A percentile compares a stretch with the other conserved stretches of the same genome.
phyloP scores from a whole-genome alignment of 2,797 vertebrate species.

The Chelon auratus region DNA sequence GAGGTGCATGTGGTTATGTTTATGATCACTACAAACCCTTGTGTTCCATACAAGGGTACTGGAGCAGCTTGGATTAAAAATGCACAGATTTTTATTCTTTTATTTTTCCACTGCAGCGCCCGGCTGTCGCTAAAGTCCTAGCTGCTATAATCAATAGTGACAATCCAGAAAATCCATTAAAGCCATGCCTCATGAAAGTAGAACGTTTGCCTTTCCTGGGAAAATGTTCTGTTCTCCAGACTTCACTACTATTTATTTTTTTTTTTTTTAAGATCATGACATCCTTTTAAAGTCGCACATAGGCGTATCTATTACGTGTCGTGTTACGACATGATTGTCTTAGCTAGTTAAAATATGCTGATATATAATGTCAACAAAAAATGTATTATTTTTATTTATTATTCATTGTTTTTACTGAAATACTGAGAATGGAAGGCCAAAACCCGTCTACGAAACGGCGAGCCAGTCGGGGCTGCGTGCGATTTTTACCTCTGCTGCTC shows the following conservation, averaged over 20 bases:
- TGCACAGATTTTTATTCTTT: too few relatives aligned
- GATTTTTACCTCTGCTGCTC: neutral
- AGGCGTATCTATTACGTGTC: too few relatives aligned
- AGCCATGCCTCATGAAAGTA: neutral
- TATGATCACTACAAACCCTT: neutral
- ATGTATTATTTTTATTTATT: too few relatives aligned
- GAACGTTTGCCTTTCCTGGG: neutral
- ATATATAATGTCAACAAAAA: too few relatives aligned
- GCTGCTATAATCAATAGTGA: neutral
- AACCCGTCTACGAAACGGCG: too few relatives aligned
- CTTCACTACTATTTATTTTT: neutral
- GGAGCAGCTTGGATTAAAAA: neutral
- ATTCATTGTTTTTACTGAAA: too few relatives aligned
- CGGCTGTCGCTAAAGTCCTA: neutral
- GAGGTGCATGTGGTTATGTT: neutral
- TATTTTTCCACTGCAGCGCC: neutral
- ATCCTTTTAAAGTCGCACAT: too few relatives aligned
- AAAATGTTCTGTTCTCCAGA: neutral
- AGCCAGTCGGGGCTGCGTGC: neutral
- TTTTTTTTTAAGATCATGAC: too few relatives aligned
- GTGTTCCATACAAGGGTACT: neutral
- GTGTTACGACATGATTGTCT: neutral
- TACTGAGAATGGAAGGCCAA: too few relatives aligned
- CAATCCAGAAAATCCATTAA: conserved; percentile 12
- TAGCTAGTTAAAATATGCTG: too few relatives aligned